Evolutionary conservation across 2,113 vertebrate genomes (phyloP), one percentile per base, ranked within the genome.

Genomic region (Apteryx mantelli): DNA sequence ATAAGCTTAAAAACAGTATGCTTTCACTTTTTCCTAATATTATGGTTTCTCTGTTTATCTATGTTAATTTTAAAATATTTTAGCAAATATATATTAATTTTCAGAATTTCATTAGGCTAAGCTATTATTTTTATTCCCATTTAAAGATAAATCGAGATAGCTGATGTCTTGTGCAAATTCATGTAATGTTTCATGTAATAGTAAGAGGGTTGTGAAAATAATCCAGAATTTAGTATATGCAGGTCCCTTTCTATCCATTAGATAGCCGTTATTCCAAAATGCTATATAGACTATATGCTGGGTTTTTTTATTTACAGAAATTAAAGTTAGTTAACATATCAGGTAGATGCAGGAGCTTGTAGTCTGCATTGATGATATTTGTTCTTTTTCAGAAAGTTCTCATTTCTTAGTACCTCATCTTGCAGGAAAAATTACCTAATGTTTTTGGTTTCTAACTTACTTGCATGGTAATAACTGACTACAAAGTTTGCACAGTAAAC

Each of bases 401-500:
- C 20, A 2, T 82, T 91, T 85, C 63, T 48, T 82, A 50, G 68
- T 44, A 40, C 64, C 65, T 86, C 32, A 25, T 60, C 48, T 76
- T 58, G 28, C 53, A 64, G 91, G 66, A 81, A n/a, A 36, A 73
- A 30, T 53, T 83, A 86, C 83, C 52, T 86, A 17, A 58, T 92
- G 61, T 16, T 50, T 91, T 79, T 79, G 48, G 65, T 92, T 90
- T 92, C 76, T 82, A 24, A 48, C 42, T 82, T 36, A 34, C 48
- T 83, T 14, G 53, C 9, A 3, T 53, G 44, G 80, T 76, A 87
- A 91, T 70, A 58, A 80, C 34, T 15, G 53, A 11, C 68, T 93
- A 26, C 86, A 68, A 91, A 96, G 91, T 89, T 19, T 36, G 82
- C 84, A 30, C 52, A 80, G 79, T 77, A 78, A 88, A 76, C 84